phyloP scores from a whole-genome alignment of 92 coral and sea anemone species.

The Zoanthus sansibaricus region DNA sequence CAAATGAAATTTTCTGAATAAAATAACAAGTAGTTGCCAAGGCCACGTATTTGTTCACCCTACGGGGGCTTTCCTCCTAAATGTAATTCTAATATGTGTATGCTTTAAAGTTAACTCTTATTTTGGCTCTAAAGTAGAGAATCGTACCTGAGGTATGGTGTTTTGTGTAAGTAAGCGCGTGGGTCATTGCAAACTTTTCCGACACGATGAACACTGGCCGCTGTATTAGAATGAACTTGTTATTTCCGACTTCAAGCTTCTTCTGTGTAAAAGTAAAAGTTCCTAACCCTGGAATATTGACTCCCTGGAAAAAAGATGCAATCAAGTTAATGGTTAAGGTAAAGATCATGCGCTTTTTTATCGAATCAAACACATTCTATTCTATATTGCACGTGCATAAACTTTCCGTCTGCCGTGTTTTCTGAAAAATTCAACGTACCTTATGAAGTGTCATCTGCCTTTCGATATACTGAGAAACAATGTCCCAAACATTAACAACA shows the following conservation, averaged over 20 bases:
- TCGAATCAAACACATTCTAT: neutral
- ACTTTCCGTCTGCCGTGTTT: slow-evolving; percentile 10
- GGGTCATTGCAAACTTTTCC: slow-evolving; percentile 98
- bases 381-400: slow-evolving; percentile 64
- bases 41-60: neutral
- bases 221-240: slow-evolving; percentile 87
- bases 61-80: neutral
- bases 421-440: slow-evolving; percentile 54
- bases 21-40: slow-evolving; percentile 21
- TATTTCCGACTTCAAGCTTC: slow-evolving; percentile 92
- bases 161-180: slow-evolving; percentile 87
- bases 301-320: slow-evolving; percentile 74
- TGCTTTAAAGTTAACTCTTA: neutral
- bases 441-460: slow-evolving; percentile 94
- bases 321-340: neutral
- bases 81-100: neutral
- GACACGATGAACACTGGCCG: slow-evolving; percentile 95
- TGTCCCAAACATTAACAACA: slow-evolving; percentile 97
- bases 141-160: slow-evolving; percentile 92
- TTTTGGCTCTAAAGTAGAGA: neutral
- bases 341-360: neutral
- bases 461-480: slow-evolving; percentile 83
- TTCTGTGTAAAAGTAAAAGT: slow-evolving; percentile 92
- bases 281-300: slow-evolving; percentile 92
- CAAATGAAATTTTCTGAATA: neutral